Base-by-base conservation (phyloP, 2,797 vertebrate species). In the Helarctos malayanus region DNA sequence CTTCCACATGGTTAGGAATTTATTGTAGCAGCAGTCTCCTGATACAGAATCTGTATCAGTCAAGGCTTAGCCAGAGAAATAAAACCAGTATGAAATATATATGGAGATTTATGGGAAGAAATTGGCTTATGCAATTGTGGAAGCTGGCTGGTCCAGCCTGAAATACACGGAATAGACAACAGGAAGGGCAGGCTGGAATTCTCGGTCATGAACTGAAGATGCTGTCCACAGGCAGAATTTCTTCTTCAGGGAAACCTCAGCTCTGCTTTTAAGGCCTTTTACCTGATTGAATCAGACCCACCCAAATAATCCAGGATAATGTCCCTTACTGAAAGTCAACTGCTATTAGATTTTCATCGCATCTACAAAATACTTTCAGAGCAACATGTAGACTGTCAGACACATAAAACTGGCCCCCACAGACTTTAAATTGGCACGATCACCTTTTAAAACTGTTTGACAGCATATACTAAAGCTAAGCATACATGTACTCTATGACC, bases 41-140 rank as follows among this genome's bases (percentile, higher is more conserved):
- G 41, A n/a, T 91, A 87, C 18, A 89, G 91, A 83, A 83, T 91
- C 18, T 86, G 23, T 57, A 84, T 84, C 92, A 94, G 45, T 94
- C 79, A 83, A 19, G 19, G 38, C 79, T 92, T 68, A 79, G 35
- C 45, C 63, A 91, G 82, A 57, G 47, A 69, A 82, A 76, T 23
- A 94, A 16, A 81, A 63, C 61, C 57, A 57, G 16, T 49, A 47
- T 85, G 32, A 90, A 73, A 52, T 45, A 59, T 59, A 49, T 73
- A 56, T 41, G 71, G 47, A 91, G 45, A 81, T 81, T 82, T 95
- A 57, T 71, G 79, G 73, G 7, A 88, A 88, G 25, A 87, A 85
- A 86, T 79, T n/a, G 21, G n/a, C 54, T 71, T 85, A 52, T 61
- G 45, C 2, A 19, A 61, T 79, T 79, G 61, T 73, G 23, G 75